These are phyloP conservation scores for Trypoxylus dichotomus DNA, from an alignment of 1,140 invertebrate genomes.

Conservation along the genomic window DNA sequence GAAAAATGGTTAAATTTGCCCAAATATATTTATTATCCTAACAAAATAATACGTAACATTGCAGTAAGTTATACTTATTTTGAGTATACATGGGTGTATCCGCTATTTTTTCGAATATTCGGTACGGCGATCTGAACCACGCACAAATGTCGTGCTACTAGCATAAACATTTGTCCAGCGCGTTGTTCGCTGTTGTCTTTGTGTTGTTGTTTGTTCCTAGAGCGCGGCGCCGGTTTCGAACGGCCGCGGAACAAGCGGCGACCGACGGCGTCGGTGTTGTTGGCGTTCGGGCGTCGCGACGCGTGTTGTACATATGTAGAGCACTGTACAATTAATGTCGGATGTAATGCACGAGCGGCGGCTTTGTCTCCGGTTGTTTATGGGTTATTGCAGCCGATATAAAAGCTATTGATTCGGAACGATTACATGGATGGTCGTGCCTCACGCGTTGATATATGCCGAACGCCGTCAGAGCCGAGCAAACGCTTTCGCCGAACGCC, in stretches of 20 bases:
- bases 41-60: no score
- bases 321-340: conserved; percentile 49
- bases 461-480: not conserved
- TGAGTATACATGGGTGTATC: no score
- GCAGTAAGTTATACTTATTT: no score
- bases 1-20: no score
- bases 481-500: not conserved
- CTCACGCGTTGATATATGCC: conserved; percentile 32
- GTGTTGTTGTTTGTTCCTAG: not conserved
- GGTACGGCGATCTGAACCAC: no score
- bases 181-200: conserved; percentile 7
- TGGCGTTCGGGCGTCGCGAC: conserved; percentile 38
- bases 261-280: not conserved
- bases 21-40: no score
- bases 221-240: not conserved
- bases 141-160: not conserved
- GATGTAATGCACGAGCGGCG: conserved; percentile 46
- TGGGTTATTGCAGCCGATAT: conserved; percentile 49
- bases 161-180: not conserved
- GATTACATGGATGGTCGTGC: conserved; percentile 43
- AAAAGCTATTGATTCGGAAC: conserved; percentile 50
- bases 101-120: no score
- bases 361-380: conserved; percentile 48
- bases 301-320: conserved; percentile 51
- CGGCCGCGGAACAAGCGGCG: not conserved